These are phyloP conservation scores for Tachuris rubrigastra DNA, from an alignment of 2,113 vertebrate species.

Conservation along the genomic window DNA sequence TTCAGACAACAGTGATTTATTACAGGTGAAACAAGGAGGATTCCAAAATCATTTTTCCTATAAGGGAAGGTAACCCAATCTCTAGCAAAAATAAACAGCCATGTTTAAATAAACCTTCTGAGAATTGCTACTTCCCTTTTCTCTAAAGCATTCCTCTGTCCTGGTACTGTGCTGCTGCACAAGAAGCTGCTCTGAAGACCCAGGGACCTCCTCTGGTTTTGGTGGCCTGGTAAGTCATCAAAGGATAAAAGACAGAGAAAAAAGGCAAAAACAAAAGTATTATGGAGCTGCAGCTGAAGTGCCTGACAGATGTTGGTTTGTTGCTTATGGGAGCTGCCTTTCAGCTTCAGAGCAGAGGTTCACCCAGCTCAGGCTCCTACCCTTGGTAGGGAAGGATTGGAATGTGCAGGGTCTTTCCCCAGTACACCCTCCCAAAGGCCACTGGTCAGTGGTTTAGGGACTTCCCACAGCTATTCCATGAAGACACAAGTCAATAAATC, in stretches of 20 bases:
- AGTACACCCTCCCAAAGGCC: neutral
- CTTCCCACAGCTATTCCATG: neutral
- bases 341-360: neutral
- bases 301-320: neutral
- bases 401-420: neutral
- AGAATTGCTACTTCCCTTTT: neutral
- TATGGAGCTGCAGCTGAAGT: conserved; percentile 12
- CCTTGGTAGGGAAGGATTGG: neutral
- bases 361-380: neutral
- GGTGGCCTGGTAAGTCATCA: neutral
- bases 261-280: neutral
- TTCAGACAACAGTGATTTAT: conserved; percentile 48
- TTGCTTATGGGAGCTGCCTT: neutral
- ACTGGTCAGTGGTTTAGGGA: neutral
- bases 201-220: neutral
- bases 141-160: neutral
- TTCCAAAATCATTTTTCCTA: conserved; percentile 16
- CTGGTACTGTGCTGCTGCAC: neutral
- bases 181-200: neutral
- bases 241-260: conserved; percentile 3
- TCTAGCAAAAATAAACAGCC: conserved; percentile 48
- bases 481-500: neutral
- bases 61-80: conserved; percentile 44
- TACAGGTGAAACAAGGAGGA: neutral
- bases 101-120: conserved; percentile 19